These are phyloP conservation scores for Pandion haliaetus DNA, from an alignment of 2,113 vertebrate genomes.

Conservation along the genomic window DNA sequence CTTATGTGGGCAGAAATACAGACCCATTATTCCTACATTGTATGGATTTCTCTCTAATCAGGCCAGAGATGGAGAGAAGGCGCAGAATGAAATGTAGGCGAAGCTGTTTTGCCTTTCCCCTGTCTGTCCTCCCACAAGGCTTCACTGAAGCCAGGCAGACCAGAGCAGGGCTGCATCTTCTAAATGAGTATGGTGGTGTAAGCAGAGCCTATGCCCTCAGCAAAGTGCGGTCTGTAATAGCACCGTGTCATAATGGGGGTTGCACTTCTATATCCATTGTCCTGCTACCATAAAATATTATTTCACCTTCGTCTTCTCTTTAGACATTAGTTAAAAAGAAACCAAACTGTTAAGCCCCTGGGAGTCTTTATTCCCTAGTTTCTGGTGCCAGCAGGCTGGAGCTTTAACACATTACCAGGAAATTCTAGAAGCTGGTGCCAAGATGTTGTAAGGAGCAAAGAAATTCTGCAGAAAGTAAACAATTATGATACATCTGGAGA, in stretches of 20 bases:
- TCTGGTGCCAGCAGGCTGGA: neutral
- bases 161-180: neutral
- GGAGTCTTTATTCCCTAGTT: neutral
- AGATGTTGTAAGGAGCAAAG: neutral
- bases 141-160: neutral
- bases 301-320: neutral
- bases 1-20: neutral
- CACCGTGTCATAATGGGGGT: fast-evolving
- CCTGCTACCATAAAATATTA: neutral
- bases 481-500: neutral
- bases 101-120: neutral
- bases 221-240: neutral
- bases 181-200: fast-evolving
- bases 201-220: neutral
- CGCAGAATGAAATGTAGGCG: neutral
- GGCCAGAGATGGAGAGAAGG: neutral
- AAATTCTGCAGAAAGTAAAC: neutral
- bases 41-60: neutral
- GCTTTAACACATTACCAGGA: neutral
- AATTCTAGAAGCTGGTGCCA: neutral
- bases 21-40: neutral
- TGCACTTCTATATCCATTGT: neutral
- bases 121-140: neutral
- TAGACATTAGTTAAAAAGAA: neutral
- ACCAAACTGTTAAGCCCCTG: neutral